phyloP scores from a whole-genome alignment of 2,113 vertebrate species.

The Trachemys scripta region DNA sequence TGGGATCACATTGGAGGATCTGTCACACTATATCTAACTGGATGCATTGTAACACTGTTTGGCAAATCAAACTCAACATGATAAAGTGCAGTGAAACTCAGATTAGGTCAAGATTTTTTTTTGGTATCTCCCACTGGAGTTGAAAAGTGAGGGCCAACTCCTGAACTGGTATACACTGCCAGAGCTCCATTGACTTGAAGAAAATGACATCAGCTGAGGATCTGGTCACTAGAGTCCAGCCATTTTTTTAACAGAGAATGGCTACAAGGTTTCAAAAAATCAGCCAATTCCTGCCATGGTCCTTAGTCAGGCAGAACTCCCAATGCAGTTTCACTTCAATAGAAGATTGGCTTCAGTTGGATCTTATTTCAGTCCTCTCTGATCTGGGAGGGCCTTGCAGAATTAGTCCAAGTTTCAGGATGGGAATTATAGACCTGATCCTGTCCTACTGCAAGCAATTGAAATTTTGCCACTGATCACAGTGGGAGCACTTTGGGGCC shows the following conservation, averaged over 20 bases:
- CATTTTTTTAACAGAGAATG: neutral
- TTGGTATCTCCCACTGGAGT: neutral
- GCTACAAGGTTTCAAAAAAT: neutral
- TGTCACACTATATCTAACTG: neutral
- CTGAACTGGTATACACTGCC: neutral
- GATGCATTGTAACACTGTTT: conserved; percentile 12
- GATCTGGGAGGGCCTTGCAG: neutral
- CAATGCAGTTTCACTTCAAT: neutral
- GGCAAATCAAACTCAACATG: neutral
- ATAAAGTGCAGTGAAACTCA: conserved; percentile 5
- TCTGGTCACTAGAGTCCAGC: neutral
- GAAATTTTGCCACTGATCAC: neutral
- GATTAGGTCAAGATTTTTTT: neutral
- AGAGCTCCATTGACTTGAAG: neutral
- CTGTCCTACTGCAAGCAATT: neutral
- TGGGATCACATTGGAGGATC: neutral
- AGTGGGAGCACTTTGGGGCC: neutral
- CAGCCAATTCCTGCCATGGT: neutral
- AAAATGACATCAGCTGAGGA: neutral
- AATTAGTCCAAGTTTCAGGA: neutral
- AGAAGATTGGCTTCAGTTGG: neutral
- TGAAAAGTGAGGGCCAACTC: conserved; percentile 5
- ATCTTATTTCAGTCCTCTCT: neutral
- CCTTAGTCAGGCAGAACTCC: neutral
- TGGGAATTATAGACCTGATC: neutral